A percentile compares a stretch with the other conserved stretches of the same genome.
Conservation (phyloP, 92 coral and sea anemone species). For the Porites divaricata region DNA sequence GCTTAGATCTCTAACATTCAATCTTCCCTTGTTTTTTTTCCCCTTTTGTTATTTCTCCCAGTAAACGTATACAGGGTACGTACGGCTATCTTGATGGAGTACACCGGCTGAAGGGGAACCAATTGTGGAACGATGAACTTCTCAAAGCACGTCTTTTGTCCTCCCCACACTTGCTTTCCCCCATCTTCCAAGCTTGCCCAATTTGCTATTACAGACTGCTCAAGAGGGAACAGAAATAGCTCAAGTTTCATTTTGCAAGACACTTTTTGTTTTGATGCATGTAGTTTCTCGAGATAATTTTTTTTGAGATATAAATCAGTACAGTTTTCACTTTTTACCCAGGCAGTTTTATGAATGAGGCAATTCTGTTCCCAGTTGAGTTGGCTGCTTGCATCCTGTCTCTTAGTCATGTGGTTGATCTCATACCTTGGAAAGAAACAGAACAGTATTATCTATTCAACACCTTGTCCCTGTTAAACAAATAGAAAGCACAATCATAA, state of each 20-base stretch:
- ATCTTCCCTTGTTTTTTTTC: constrained; percentile 81
- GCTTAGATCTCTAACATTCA: constrained; percentile 48
- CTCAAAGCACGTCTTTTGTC: constrained; percentile 80
- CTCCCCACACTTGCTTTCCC: constrained; percentile 57
- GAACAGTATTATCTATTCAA: constrained; percentile 45
- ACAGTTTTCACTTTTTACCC: background rate
- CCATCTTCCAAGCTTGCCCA: constrained; percentile 72
- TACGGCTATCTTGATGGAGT: constrained; percentile 81
- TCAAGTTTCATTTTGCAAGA: background rate
- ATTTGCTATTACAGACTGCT: constrained; percentile 74
- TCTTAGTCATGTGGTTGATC: constrained; percentile 70
- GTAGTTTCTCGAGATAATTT: too few species aligned
- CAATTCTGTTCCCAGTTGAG: constrained; percentile 38
- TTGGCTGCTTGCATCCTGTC: constrained; percentile 63
- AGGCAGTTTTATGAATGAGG: background rate
- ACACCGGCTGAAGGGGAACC: constrained; percentile 95
- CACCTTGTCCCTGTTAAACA: constrained; percentile 48
- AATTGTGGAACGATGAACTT: constrained; percentile 77
- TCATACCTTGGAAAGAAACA: constrained; percentile 73
- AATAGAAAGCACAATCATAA: background rate
- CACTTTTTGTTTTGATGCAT: background rate
- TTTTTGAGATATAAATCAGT: background rate
- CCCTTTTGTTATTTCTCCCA: constrained; percentile 93
- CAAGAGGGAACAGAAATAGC: constrained; percentile 26
- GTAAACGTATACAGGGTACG: constrained; percentile 86